phyloP scores from a whole-genome alignment of 1,140 invertebrate genomes.

The Penaeus vannamei region DNA sequence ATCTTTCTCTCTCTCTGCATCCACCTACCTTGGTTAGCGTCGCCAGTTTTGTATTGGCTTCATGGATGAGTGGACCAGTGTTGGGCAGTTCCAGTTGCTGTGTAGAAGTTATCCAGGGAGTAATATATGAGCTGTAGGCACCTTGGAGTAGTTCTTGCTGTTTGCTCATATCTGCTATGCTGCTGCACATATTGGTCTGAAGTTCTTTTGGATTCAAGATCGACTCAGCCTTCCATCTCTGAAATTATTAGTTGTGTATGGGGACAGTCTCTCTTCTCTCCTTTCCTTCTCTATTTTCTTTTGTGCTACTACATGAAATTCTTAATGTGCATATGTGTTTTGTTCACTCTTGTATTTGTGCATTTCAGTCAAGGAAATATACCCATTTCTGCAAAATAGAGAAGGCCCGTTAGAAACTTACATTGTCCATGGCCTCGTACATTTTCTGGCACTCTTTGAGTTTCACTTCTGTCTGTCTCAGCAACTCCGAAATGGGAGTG shows the following conservation, averaged over 20 bases:
- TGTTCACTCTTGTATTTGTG: no score
- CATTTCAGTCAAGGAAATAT: no score
- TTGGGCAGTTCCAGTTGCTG: conserved; percentile 37
- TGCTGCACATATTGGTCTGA: neutral
- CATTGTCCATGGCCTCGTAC: conserved; percentile 23
- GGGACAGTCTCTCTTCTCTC: neutral
- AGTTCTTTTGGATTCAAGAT: neutral
- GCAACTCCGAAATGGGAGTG: neutral
- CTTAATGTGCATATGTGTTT: no score
- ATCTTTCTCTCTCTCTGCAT: no score
- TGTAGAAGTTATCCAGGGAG: conserved; percentile 43
- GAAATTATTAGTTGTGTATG: neutral
- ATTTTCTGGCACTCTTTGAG: neutral
- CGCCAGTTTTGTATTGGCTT: conserved; percentile 17
- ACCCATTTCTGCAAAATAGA: no score
- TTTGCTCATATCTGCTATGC: conserved; percentile 17
- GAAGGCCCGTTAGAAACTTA: neutral
- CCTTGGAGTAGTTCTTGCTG: conserved; percentile 37
- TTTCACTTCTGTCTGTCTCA: conserved; percentile 23
- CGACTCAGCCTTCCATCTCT: neutral
- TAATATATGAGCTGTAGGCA: conserved; percentile 32
- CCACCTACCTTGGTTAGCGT: conserved; percentile 25
- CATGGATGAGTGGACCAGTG: conserved; percentile 43
- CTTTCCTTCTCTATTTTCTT: neutral
- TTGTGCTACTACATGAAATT: no score